phyloP scores from a whole-genome alignment of 2,888 invertebrate genomes.

The Scaptomyza tumidula region DNA sequence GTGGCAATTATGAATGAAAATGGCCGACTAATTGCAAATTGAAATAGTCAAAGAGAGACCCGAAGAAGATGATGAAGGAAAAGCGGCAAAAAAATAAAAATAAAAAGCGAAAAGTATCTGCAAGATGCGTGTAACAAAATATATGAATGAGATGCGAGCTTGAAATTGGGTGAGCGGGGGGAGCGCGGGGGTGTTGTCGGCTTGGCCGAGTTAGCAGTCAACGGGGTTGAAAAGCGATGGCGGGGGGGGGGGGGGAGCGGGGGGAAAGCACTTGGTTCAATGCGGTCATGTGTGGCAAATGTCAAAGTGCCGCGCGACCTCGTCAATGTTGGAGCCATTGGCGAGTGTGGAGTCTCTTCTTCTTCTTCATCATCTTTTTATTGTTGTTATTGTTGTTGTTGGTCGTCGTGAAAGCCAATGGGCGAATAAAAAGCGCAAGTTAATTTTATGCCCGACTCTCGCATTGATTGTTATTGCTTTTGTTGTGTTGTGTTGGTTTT shows the following conservation, averaged over 20 bases:
- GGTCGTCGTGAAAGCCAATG: slow-evolving; percentile 9
- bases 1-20: slow-evolving; percentile 67
- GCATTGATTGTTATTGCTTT: slow-evolving; percentile 19
- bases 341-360: background rate
- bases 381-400: background rate
- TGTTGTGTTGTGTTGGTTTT: slow-evolving; percentile 13
- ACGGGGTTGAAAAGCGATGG: no score
- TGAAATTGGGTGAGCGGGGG: background rate
- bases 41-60: slow-evolving; percentile 34
- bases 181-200: background rate
- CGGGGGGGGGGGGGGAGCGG: background rate
- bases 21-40: slow-evolving; percentile 64
- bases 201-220: slow-evolving; percentile 5
- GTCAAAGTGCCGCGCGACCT: slow-evolving; percentile 55
- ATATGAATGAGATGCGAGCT: slow-evolving; percentile 22
- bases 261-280: background rate
- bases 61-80: slow-evolving; percentile 8
- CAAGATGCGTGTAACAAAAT: slow-evolving; percentile 40
- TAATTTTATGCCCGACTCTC: slow-evolving; percentile 52
- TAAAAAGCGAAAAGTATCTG: slow-evolving; percentile 18
- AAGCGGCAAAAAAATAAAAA: slow-evolving; percentile 4
- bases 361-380: background rate
- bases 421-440: slow-evolving; percentile 61
- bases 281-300: slow-evolving; percentile 64
- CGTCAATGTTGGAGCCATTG: slow-evolving; percentile 33